Evolutionary conservation across 2,797 vertebrate species (phyloP).

Genomic region (Hirundo rustica): DNA sequence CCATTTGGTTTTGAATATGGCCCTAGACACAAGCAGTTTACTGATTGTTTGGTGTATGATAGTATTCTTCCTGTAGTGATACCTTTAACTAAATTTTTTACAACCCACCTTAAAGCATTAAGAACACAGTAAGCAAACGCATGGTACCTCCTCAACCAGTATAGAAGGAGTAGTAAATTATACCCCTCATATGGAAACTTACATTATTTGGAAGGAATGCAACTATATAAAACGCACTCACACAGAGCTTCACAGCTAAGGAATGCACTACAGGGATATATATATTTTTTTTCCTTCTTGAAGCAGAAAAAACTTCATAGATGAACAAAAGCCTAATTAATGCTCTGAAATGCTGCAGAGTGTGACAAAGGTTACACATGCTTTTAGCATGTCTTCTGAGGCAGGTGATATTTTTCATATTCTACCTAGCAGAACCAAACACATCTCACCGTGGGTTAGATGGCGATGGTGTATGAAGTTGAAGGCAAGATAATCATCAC

Average conservation of each 20-base stretch:
- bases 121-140: background rate
- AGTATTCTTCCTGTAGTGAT: background rate
- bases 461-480: background rate
- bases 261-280: background rate
- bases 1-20: background rate
- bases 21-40: background rate
- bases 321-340: background rate
- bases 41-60: background rate
- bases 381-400: background rate
- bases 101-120: background rate
- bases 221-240: background rate
- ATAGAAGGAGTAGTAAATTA: background rate
- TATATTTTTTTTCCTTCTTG: background rate
- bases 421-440: background rate
- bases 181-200: background rate
- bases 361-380: background rate
- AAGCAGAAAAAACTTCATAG: background rate
- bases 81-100: background rate
- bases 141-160: background rate
- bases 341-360: background rate
- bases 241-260: background rate
- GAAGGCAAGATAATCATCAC: background rate
- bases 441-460: background rate
- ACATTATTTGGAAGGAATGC: background rate
- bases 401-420: background rate